Percentiles rank a stretch among this genome's conserved stretches.
Evolutionary conservation across 2,113 vertebrate species (phyloP).

Genomic region (Antigone vipio): DNA sequence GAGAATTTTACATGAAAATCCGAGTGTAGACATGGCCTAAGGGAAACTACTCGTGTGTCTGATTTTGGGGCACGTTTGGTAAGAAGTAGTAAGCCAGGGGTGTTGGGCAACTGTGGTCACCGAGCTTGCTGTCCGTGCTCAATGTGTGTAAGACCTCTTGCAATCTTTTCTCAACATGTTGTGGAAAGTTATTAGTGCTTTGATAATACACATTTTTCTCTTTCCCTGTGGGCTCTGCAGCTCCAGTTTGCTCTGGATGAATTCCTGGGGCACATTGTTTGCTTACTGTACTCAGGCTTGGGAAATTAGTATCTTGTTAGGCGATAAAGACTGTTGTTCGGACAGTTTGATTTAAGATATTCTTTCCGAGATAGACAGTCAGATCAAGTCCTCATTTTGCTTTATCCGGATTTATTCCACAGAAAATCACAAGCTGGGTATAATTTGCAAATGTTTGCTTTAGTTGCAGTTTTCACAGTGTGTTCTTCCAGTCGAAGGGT

Average conservation of each 20-base stretch:
- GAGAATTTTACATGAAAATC: not conserved
- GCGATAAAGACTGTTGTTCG: not conserved
- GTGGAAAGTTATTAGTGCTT: not conserved
- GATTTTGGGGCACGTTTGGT: not conserved
- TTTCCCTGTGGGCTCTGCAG: not conserved
- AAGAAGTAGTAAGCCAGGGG: not conserved
- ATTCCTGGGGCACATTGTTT: conserved; percentile 14
- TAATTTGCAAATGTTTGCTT: conserved; percentile 48
- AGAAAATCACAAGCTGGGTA: conserved; percentile 29
- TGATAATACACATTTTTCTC: conserved; percentile 15
- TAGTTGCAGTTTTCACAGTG: conserved; percentile 36
- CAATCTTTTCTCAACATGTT: not conserved
- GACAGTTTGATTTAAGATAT: not conserved
- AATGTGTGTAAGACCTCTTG: not conserved
- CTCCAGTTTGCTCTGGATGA: conserved; percentile 5
- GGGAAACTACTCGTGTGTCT: not conserved
- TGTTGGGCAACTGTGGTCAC: not conserved
- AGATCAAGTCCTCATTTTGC: not conserved
- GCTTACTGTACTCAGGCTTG: not conserved
- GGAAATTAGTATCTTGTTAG: not conserved
- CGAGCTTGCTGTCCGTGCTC: not conserved
- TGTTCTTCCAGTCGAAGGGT: not conserved
- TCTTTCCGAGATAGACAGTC: not conserved
- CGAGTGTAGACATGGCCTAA: not conserved
- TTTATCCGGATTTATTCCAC: not conserved